These are phyloP conservation scores for Platycnemis pennipes DNA, from an alignment of 2,888 invertebrate genomes.

Conservation along the genomic window DNA sequence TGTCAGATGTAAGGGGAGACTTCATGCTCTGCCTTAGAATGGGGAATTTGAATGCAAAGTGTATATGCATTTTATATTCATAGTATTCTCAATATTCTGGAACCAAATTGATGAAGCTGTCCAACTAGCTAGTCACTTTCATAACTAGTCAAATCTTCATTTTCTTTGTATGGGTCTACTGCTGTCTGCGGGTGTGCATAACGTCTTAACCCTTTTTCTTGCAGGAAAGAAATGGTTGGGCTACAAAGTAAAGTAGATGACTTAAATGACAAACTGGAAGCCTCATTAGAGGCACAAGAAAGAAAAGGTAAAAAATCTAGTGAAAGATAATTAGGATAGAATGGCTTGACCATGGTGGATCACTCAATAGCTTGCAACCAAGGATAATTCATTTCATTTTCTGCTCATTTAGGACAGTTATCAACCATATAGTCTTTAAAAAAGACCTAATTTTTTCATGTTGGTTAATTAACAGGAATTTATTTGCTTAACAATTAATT, in stretches of 20 bases:
- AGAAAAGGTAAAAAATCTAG: conserved; percentile 72
- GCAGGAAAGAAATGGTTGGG: conserved; percentile 89
- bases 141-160: conserved; percentile 57
- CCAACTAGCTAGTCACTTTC: background rate
- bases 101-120: background rate
- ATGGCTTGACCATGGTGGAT: conserved; percentile 30
- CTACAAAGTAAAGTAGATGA: conserved; percentile 90
- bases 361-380: background rate
- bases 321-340: background rate
- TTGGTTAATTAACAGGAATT: no score
- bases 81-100: background rate
- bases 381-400: background rate
- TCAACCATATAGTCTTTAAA: no score
- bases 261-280: conserved; percentile 79
- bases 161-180: conserved; percentile 2
- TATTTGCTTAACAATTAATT: no score
- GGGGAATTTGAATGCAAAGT: no score
- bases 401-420: no score
- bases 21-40: no score
- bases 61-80: no score
- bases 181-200: conserved; percentile 71
- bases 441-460: no score
- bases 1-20: no score
- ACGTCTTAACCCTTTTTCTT: conserved; percentile 74
- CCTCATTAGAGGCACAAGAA: conserved; percentile 75